Conservation (phyloP, 1,140 invertebrate genomes). For the Drosophila punjabiensis region DNA sequence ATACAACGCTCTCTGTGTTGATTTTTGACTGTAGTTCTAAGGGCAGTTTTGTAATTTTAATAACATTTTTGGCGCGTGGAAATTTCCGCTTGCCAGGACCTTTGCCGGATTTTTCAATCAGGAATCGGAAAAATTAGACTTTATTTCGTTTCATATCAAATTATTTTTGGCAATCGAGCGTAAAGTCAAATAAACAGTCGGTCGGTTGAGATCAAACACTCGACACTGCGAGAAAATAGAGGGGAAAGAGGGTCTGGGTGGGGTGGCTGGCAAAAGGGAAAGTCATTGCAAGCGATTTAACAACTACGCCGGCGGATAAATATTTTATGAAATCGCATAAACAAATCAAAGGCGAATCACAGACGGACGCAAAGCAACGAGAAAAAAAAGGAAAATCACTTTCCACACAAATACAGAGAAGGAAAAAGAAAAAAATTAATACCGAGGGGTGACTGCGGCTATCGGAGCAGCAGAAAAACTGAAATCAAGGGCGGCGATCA, state of each 20-base stretch:
- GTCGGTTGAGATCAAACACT: slow-evolving; percentile 61
- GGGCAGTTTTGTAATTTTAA: slow-evolving; percentile 62
- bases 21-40: slow-evolving; percentile 24
- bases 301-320: slow-evolving; percentile 80
- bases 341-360: slow-evolving; percentile 83
- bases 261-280: slow-evolving; percentile 64
- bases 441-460: slow-evolving; percentile 14
- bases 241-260: neutral
- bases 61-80: slow-evolving; percentile 54
- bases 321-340: slow-evolving; percentile 84
- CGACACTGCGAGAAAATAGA: slow-evolving; percentile 4
- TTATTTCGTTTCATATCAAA: slow-evolving; percentile 83
- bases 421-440: slow-evolving; percentile 27
- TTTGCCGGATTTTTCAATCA: slow-evolving; percentile 65
- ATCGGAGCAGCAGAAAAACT: slow-evolving; percentile 10
- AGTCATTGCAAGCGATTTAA: slow-evolving; percentile 83
- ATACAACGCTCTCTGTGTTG: slow-evolving; percentile 41
- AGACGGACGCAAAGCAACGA: slow-evolving; percentile 30
- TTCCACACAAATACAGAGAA: slow-evolving; percentile 32
- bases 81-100: slow-evolving; percentile 29
- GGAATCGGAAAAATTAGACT: slow-evolving; percentile 68
- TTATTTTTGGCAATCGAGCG: slow-evolving; percentile 83
- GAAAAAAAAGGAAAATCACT: slow-evolving; percentile 69
- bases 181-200: slow-evolving; percentile 77
- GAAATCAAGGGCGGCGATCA: slow-evolving; percentile 73